Base-by-base conservation (phyloP, 2,797 vertebrate genomes). In the Notamacropus eugenii region DNA sequence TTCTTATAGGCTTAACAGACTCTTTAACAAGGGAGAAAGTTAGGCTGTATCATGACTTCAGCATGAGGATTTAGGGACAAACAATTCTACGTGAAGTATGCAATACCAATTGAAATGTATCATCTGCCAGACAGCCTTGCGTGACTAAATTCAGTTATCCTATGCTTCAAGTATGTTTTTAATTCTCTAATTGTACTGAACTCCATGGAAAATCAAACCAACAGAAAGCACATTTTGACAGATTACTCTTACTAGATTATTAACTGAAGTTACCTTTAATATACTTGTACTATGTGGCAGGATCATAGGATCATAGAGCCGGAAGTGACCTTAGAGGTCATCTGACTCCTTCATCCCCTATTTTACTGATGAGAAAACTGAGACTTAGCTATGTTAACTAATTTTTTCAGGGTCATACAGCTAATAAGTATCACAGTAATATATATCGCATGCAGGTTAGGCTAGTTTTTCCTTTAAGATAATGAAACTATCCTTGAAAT, bases 1-100 rank as follows among this genome's bases (percentile, higher is more conserved):
- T n/a, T 40, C 93, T 93, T 57, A 92, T 55, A 91, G 87, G 59
- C 91, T 94, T 94, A 96, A 96, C 82, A 97, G 91, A 94, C 94
- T 74, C 95, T 95, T 95, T 95, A 95, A 95, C 12, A 93, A 56
- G 74, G 62, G 95, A 97, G 93, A 56, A 91, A 95, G 59, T 56
- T 96, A 92, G 90, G 28, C 56, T 54, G 93, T 95, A 93, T 95
- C 55, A 46, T 62, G 93, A 93, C 93, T 95, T 92, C 87, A 95
- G 54, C 52, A 52, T 94, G 94, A 96, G 67, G 91, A 97, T 54
- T 92, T 74, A 8, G 67, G n/a, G 67, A 74, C n/a, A 74, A 74
- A 74, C 5, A 74, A 34, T 19, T 74, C n/a, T 74, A 74, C n/a
- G 40, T 40, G 67, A 74, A 74, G 67, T 40, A 74, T 40, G n/a